Conservation (phyloP, 2,797 vertebrate species). For the Arvicola amphibius region DNA sequence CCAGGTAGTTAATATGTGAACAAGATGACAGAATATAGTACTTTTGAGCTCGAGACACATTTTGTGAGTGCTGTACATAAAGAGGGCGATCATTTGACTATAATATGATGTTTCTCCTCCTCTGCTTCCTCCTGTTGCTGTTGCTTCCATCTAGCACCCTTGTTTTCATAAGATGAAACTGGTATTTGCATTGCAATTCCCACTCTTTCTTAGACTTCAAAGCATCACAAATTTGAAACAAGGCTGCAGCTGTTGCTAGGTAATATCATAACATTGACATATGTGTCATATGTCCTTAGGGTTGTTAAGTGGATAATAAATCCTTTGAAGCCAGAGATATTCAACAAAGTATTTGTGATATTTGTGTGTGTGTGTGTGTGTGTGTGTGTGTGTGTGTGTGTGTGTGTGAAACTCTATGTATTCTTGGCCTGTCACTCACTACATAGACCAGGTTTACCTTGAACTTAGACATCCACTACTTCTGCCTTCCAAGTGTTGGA, state of each 20-base stretch:
- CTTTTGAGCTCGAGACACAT: neutral
- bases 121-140: neutral
- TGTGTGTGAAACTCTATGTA: neutral
- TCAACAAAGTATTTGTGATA: neutral
- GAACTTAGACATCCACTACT: neutral
- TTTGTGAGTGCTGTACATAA: neutral
- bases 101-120: neutral
- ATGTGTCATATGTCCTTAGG: constrained; percentile 29
- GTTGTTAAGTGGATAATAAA: constrained; percentile 53
- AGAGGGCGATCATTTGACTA: neutral
- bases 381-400: neutral
- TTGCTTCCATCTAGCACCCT: neutral
- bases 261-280: neutral
- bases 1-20: neutral
- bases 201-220: constrained; percentile 6
- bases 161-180: neutral
- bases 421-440: neutral
- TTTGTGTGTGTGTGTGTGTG: too few species aligned
- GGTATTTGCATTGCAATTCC: neutral
- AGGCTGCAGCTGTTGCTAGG: constrained; percentile 12
- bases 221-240: constrained; percentile 11
- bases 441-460: neutral
- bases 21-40: neutral
- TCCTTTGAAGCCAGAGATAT: neutral
- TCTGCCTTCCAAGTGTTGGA: neutral